Percentiles rank a stretch among this genome's conserved stretches.
Evolutionary conservation across 1,140 invertebrate species (phyloP).

Genomic region (Ridgeia piscesae): DNA sequence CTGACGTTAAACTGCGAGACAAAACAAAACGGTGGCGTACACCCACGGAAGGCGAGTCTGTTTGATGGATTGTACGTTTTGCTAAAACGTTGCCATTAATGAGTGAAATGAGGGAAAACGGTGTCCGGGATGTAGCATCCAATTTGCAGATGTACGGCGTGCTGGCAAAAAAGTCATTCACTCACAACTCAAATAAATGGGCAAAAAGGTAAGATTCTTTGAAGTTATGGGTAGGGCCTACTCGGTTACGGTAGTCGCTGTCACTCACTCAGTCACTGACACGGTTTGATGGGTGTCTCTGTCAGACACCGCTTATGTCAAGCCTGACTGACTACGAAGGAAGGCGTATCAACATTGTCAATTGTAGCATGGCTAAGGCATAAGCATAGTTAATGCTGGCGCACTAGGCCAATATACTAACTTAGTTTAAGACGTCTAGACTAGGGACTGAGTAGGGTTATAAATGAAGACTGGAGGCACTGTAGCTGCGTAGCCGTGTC

Average conservation of each 20-base stretch:
- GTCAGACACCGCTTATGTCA: no score
- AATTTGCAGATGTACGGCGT: conserved; percentile 35
- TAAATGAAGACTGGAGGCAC: no score
- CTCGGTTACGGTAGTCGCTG: no score
- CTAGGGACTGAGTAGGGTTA: neutral
- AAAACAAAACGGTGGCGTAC: neutral
- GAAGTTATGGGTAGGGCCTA: neutral
- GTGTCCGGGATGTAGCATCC: neutral
- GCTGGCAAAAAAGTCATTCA: conserved; percentile 39
- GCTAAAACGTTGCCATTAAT: neutral
- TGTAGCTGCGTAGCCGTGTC: no score
- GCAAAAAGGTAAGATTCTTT: conserved; percentile 35
- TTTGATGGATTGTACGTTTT: neutral
- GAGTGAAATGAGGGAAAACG: conserved; percentile 13
- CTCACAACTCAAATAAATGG: conserved; percentile 43
- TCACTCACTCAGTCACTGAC: no score
- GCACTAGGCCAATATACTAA: neutral
- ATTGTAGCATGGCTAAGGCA: neutral
- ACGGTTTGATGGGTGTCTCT: neutral
- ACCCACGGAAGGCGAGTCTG: neutral
- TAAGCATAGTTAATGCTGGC: no score
- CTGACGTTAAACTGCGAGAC: neutral
- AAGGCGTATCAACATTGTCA: neutral
- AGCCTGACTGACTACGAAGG: neutral
- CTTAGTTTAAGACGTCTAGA: neutral